These are phyloP conservation scores for Gastrophryne carolinensis DNA, from an alignment of 2,797 vertebrate species.

Conservation along the genomic window DNA sequence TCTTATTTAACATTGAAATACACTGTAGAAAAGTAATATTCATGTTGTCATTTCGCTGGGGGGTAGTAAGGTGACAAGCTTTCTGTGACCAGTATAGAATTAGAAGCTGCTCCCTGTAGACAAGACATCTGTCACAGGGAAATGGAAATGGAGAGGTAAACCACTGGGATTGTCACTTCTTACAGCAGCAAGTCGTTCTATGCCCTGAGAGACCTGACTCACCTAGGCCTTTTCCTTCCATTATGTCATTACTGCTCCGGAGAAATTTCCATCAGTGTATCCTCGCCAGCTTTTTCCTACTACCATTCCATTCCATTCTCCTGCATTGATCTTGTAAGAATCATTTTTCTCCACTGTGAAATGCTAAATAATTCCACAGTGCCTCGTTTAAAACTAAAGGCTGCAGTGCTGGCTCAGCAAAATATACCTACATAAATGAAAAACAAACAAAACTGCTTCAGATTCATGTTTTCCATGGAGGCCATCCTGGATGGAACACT, in stretches of 20 bases:
- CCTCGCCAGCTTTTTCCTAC: background rate
- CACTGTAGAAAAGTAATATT: background rate
- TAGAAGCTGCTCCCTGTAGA: conserved; percentile 21
- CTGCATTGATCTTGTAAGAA: conserved; percentile 10
- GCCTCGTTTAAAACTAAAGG: conserved; percentile 36
- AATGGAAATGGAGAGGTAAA: conserved; percentile 18
- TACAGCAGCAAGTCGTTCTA: conserved; percentile 4
- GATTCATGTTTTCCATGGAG: conserved; percentile 32
- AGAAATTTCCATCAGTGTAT: conserved; percentile 22
- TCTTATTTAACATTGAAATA: no score
- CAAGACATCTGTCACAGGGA: conserved; percentile 40
- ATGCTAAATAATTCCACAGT: conserved; percentile 44
- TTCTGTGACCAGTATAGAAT: conserved; percentile 5
- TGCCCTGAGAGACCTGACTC: conserved; percentile 16
- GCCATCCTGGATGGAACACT: conserved; percentile 19
- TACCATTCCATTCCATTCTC: background rate
- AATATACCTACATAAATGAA: conserved; percentile 32
- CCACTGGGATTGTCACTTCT: conserved; percentile 28
- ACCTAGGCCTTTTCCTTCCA: conserved; percentile 13
- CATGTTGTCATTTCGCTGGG: background rate
- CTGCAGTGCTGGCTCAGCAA: conserved; percentile 39
- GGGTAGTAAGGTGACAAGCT: background rate
- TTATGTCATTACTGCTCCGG: conserved; percentile 25
- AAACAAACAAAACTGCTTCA: conserved; percentile 30
- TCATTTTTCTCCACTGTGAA: conserved; percentile 21